Conservation (phyloP, 2,113 vertebrate genomes). For the Centropus unirufus region DNA sequence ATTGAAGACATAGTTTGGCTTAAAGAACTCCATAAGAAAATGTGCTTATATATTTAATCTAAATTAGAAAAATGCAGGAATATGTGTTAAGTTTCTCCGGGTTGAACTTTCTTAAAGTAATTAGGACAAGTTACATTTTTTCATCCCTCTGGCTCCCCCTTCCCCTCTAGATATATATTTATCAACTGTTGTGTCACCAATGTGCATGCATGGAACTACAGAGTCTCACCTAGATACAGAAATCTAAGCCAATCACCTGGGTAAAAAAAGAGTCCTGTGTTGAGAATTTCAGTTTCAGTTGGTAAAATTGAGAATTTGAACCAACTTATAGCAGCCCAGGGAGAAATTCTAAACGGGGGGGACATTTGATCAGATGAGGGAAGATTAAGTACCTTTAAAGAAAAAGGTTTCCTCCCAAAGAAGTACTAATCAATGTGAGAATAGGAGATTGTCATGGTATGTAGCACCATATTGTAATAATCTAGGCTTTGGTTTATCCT, state of each 20-base stretch:
- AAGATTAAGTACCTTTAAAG: not conserved
- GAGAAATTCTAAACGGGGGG: not conserved
- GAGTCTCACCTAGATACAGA: not conserved
- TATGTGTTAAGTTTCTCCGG: not conserved
- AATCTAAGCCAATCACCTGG: not conserved
- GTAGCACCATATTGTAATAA: not conserved
- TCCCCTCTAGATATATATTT: not conserved
- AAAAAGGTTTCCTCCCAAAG: not conserved
- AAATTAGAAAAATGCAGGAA: not conserved
- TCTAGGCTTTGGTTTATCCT: not conserved
- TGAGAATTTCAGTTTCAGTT: not conserved
- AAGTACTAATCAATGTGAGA: not conserved
- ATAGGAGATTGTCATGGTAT: not conserved
- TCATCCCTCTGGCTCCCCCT: not conserved
- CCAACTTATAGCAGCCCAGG: not conserved
- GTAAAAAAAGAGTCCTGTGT: not conserved
- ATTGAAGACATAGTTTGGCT: not conserved
- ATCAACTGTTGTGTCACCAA: not conserved
- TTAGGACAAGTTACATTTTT: not conserved
- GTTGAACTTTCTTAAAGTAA: not conserved
- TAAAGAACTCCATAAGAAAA: not conserved
- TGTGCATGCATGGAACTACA: not conserved
- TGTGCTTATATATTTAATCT: rapidly evolving
- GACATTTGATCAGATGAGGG: not conserved
- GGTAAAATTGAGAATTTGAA: not conserved